These are phyloP conservation scores for Pelecanoides urinatrix DNA, from an alignment of 2,113 vertebrate genomes.

Conservation along the genomic window DNA sequence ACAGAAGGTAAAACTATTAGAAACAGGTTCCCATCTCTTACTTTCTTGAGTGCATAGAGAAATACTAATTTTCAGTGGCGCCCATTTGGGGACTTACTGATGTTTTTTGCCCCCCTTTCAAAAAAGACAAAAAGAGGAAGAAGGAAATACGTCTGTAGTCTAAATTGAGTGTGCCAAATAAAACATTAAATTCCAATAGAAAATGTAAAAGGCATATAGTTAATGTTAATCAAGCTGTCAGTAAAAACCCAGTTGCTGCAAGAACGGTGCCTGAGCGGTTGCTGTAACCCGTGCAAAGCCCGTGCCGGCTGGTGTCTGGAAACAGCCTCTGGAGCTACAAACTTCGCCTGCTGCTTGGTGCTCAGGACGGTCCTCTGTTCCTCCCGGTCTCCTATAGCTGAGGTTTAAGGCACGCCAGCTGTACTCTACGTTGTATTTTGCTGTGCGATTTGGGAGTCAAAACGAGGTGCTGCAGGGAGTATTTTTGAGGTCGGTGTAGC, in stretches of 20 bases:
- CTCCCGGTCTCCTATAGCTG: fast-evolving
- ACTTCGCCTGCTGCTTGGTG: not conserved
- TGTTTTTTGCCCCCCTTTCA: conserved; percentile 31
- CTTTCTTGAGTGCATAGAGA: conserved; percentile 62
- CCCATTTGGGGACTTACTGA: conserved; percentile 58
- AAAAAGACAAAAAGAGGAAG: conserved; percentile 53
- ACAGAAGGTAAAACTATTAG: conserved; percentile 79
- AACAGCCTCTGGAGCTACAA: not conserved
- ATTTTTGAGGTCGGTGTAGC: fast-evolving
- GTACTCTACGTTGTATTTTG: fast-evolving
- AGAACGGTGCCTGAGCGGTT: not conserved
- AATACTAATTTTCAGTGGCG: conserved; percentile 67
- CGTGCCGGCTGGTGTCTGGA: not conserved
- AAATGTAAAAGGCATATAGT: conserved; percentile 37
- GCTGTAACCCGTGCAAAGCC: not conserved
- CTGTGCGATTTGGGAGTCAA: too few relatives aligned
- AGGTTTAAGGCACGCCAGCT: fast-evolving
- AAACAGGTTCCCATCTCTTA: conserved; percentile 69
- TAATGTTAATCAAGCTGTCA: conserved; percentile 54
- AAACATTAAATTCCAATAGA: conserved; percentile 47
- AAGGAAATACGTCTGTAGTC: conserved; percentile 47
- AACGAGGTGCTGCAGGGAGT: not conserved
- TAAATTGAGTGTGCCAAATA: conserved; percentile 63
- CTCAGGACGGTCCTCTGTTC: fast-evolving
- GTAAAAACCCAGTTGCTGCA: not conserved